A percentile compares a stretch with the other conserved stretches of the same genome.
Evolutionary conservation across 2,113 vertebrate species (phyloP).

Genomic region (Spea multiplicata): DNA sequence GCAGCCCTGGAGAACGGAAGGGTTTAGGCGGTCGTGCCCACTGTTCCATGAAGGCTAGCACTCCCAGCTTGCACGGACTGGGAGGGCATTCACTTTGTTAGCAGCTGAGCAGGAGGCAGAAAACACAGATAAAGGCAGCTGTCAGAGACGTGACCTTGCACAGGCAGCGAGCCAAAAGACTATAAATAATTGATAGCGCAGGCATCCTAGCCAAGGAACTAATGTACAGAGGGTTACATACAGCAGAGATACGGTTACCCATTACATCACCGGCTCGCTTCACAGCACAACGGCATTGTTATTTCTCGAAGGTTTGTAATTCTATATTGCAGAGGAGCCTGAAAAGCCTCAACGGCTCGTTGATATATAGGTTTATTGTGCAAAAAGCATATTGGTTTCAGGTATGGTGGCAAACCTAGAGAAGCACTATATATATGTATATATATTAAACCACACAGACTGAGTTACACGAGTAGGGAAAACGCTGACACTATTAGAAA

Average conservation of each 20-base stretch:
- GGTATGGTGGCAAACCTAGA: slow-evolving; percentile 34
- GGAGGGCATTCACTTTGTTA: not conserved
- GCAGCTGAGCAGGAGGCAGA: slow-evolving; percentile 58
- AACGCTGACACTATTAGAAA: not conserved
- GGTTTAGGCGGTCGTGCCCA: too few relatives aligned
- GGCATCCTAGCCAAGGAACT: slow-evolving; percentile 55
- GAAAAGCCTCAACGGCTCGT: slow-evolving; percentile 50
- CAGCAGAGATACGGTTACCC: slow-evolving; percentile 53
- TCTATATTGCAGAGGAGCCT: slow-evolving; percentile 51
- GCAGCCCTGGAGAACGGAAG: too few relatives aligned
- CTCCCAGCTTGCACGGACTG: not conserved
- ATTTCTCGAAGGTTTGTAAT: slow-evolving; percentile 59
- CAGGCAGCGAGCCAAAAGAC: slow-evolving; percentile 60
- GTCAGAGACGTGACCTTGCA: slow-evolving; percentile 61
- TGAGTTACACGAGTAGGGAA: not conserved
- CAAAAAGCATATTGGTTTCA: slow-evolving; percentile 51
- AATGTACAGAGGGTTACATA: slow-evolving; percentile 54
- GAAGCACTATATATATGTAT: too few relatives aligned
- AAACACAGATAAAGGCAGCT: slow-evolving; percentile 62
- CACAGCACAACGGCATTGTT: slow-evolving; percentile 44
- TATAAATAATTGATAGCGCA: slow-evolving; percentile 67
- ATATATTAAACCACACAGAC: not conserved
- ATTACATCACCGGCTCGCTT: slow-evolving; percentile 56
- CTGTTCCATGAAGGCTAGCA: too few relatives aligned
- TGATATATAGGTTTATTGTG: slow-evolving; percentile 37